These are phyloP conservation scores for Drosophila phalerata DNA, from an alignment of 2,888 invertebrate genomes.

Conservation along the genomic window DNA sequence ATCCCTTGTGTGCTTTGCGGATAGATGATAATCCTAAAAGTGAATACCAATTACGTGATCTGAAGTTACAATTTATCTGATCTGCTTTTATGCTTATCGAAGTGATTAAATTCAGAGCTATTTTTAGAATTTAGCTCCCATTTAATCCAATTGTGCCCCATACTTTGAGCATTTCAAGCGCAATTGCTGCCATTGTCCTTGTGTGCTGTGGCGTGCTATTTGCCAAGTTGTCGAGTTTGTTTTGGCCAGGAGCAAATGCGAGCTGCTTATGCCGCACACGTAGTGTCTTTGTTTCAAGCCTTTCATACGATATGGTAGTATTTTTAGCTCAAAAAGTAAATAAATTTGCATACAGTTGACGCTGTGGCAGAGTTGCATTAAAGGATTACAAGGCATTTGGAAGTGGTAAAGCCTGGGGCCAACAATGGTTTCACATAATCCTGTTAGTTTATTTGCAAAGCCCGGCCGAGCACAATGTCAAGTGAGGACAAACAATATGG, in stretches of 20 bases:
- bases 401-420: constrained; percentile 42
- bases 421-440: constrained; percentile 71
- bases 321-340: constrained; percentile 71
- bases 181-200: constrained; percentile 75
- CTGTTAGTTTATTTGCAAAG: constrained; percentile 73
- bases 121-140: constrained; percentile 32
- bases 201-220: constrained; percentile 65
- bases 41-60: constrained; percentile 38
- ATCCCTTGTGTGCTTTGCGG: neutral
- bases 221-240: constrained; percentile 38
- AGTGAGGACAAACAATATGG: constrained; percentile 64
- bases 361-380: constrained; percentile 52
- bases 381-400: constrained; percentile 68
- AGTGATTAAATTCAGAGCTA: constrained; percentile 31
- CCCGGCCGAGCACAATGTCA: constrained; percentile 57
- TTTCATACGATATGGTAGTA: constrained; percentile 42
- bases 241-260: constrained; percentile 31
- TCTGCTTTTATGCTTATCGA: constrained; percentile 42
- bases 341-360: constrained; percentile 73
- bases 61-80: constrained; percentile 38
- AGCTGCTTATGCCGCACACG: constrained; percentile 49
- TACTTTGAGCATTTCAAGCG: constrained; percentile 35
- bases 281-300: constrained; percentile 59
- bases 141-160: constrained; percentile 38
- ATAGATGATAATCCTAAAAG: neutral